Base-by-base conservation (phyloP, 1,140 invertebrate species). In the Acyrthosiphon pisum region DNA sequence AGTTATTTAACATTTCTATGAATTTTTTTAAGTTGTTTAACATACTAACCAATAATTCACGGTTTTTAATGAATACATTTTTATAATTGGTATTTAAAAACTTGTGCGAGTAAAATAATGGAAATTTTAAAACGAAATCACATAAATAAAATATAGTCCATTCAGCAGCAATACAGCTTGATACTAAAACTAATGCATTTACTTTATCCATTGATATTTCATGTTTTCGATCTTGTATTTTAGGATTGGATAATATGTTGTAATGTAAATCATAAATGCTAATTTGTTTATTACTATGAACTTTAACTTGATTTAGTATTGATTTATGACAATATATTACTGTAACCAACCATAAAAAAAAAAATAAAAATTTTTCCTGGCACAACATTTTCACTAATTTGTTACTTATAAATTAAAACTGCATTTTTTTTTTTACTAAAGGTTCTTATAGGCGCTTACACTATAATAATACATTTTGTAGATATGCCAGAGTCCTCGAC, bases 271-370 rank as follows among this genome's bases (percentile, higher is more conserved):
- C 0, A 68, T 0, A 1, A 4, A 68, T 41, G 1, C 30, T n/a
- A 0, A 68, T n/a, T 68, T 68, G 7, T 23, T 41, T 41, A 9
- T 68, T 68, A 14, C 30, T 14, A 0, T 68, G 23, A 0, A 68
- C 1, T 14, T 30, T 14, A 1, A 68, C 9, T 1, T 6, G 0
- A 14, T 68, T 6, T 3, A n/a, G 0, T 68, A 30, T 30, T 26
- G 30, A 30, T 30, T 68, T 30, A n/a, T 30, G 0, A 68, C 60
- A 68, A n/a, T 30, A 46, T 46, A 46, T 68, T 30, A 68, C 14
- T 30, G 26, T 30, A 30, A n/a, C 11, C 6, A 68, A 68, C 60
- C 60, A 68, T 3, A 68, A 11, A 14, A n/a, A 30, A 68, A 68
- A 14, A 68, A 11, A 68, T 68, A 68, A 14, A n/a, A n/a, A 68